Evolutionary conservation across 2,113 vertebrate species (phyloP), one percentile per base, ranked within the genome.

Genomic region (Burhinus oedicnemus): DNA sequence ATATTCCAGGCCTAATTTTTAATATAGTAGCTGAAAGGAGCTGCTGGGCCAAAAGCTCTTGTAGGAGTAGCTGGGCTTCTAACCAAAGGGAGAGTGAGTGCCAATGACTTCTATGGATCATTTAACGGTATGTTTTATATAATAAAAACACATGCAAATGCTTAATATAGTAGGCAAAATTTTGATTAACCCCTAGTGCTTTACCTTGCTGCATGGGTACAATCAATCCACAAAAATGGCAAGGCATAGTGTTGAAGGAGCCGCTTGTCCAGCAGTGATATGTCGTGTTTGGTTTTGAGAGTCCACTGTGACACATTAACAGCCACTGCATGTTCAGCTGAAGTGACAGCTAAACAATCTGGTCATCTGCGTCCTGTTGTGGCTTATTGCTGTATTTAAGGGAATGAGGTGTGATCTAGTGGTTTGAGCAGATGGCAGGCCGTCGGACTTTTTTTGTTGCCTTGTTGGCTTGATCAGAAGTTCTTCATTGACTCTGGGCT

Each of bases 361-460:
- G 82, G 16, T 25, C 72, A 29, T 32, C 57, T 36, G 54, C 45
- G 70, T 62, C 94, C 83, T 95, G 91, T 45, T 77, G 95, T 49
- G 91, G 83, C 51, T 77, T 36, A 9, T 22, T 22, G 75, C 90
- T 77, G 66, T 18, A 8, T 13, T 4, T 22, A 23, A 78, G 69
- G 80, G 61, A 23, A 10, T 13, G 79, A 83, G 74, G 90, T 88
- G 65, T 49, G 66, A 83, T 12, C 49, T 29, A 21, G 77, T n/a
- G 71, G 64, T 78, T 54, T 8, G 51, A 88, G 90, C 96, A 96
- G 95, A 94, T 92, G 92, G 97, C 36, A 70, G 85, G 58, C 30
- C 1, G 2, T 42, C 2, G 8, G 66, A 83, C 36, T 40, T 26
- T 30, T 61, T 8, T 72, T 34, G n/a, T 84, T 85, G 86, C 42